A percentile compares a stretch with the other conserved stretches of the same genome.
Evolutionary conservation across 2,888 invertebrate genomes (phyloP).

Genomic region (Electrophaes corylata): DNA sequence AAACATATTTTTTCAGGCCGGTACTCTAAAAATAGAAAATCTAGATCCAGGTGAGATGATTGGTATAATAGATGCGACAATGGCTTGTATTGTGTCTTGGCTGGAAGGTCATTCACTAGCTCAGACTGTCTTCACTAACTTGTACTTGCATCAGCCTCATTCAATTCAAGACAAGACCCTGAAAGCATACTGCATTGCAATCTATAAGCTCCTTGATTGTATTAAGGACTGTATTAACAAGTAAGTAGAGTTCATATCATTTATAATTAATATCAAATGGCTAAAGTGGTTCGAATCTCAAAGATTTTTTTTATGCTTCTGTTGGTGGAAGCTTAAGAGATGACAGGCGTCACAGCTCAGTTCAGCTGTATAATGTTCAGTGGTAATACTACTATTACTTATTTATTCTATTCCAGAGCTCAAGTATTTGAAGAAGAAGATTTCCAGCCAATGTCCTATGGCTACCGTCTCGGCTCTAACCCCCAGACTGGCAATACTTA

Average conservation of each 20-base stretch:
- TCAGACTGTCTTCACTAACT: conserved; percentile 98
- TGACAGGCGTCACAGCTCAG: too few relatives aligned
- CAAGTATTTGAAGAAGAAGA: conserved; percentile 98
- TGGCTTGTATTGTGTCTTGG: conserved; percentile 98
- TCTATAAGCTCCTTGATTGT: conserved; percentile 94
- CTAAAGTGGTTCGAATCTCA: too few relatives aligned
- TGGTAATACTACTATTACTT: too few relatives aligned
- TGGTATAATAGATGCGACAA: conserved; percentile 96
- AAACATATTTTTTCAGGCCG: conserved; percentile 89
- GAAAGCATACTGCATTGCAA: conserved; percentile 93
- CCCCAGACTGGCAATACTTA: conserved; percentile 70
- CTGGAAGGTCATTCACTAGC: conserved; percentile 98
- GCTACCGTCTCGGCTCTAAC: conserved; percentile 89
- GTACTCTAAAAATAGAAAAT: conserved; percentile 90
- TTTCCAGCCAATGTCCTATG: conserved; percentile 96
- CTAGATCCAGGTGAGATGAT: conserved; percentile 92
- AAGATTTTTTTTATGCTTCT: too few relatives aligned
- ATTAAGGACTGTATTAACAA: conserved; percentile 95
- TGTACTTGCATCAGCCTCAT: conserved; percentile 96
- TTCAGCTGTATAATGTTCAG: too few relatives aligned
- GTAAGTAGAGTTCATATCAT: conserved; percentile 76
- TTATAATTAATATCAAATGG: too few relatives aligned
- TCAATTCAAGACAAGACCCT: conserved; percentile 92
- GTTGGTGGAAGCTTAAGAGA: too few relatives aligned
- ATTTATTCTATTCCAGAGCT: conserved; percentile 84